Conservation (phyloP, 2,113 vertebrate species). For the Anarrhichthys ocellatus region DNA sequence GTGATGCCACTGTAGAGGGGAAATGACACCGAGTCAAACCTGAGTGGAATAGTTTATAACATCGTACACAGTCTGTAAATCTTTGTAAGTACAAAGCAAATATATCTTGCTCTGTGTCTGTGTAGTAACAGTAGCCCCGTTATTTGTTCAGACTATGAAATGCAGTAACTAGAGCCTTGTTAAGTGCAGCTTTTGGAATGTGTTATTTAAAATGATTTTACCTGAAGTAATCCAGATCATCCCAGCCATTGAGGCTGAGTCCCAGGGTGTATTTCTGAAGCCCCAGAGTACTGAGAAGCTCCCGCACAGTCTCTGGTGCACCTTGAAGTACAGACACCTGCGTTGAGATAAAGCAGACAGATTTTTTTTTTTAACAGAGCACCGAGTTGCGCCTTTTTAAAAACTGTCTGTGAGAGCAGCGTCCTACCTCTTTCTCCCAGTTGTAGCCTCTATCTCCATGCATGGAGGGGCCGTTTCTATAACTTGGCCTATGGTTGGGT, state of each 20-base stretch:
- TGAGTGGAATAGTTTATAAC: neutral
- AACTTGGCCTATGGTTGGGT: constrained; percentile 54
- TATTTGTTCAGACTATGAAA: neutral
- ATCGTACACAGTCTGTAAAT: no score
- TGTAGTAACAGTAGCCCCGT: neutral
- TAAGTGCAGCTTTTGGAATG: neutral
- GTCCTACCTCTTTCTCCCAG: constrained; percentile 82
- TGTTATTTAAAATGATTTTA: constrained; percentile 43
- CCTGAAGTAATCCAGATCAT: constrained; percentile 85
- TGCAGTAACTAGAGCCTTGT: neutral
- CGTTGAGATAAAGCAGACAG: constrained; percentile 30
- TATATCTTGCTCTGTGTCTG: neutral
- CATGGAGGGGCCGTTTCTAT: constrained; percentile 70
- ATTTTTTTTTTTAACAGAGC: neutral
- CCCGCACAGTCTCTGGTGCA: constrained; percentile 78
- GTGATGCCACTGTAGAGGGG: constrained; percentile 79
- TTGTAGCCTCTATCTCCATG: constrained; percentile 62
- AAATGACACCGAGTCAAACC: neutral
- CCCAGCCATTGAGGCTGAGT: constrained; percentile 84
- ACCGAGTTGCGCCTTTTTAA: neutral
- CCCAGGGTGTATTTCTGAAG: constrained; percentile 80
- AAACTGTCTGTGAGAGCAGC: neutral
- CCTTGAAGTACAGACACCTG: constrained; percentile 80
- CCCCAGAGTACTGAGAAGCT: constrained; percentile 77
- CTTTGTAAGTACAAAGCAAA: no score